phyloP scores from a whole-genome alignment of 2,113 vertebrate species.

The Pangasianodon hypophthalmus region DNA sequence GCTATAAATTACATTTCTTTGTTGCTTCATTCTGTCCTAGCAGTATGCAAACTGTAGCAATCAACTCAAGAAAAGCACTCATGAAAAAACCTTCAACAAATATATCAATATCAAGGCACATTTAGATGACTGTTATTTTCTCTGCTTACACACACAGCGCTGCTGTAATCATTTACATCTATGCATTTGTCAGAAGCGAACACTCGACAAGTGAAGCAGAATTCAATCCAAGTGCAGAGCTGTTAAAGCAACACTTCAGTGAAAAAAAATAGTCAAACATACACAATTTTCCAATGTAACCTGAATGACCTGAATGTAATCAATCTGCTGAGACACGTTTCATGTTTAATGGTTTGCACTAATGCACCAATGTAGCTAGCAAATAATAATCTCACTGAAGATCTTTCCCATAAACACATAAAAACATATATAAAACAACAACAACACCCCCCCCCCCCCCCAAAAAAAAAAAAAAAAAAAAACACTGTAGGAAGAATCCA shows the following conservation, averaged over 20 bases:
- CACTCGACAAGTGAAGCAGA: not conserved
- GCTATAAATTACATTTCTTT: not conserved
- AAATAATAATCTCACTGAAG: not conserved
- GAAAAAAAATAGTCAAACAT: not conserved
- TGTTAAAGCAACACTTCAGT: not conserved
- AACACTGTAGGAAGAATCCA: not conserved
- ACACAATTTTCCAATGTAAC: not conserved
- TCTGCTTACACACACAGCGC: constrained; percentile 6
- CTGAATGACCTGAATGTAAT: not conserved
- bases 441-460: too few species aligned
- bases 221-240: not conserved
- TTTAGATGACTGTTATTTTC: constrained; percentile 5
- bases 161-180: constrained; percentile 7
- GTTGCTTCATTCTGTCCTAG: constrained; percentile 15
- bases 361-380: not conserved
- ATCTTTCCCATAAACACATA: not conserved
- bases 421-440: not conserved
- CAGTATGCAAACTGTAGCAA: not conserved
- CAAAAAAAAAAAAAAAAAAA: not conserved
- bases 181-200: constrained; percentile 1
- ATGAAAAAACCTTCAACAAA: not conserved
- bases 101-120: not conserved
- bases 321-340: not conserved
- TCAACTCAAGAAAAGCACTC: not conserved
- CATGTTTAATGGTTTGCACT: not conserved